Base-by-base conservation (phyloP, 2,888 invertebrate genomes). In the Rhamnusium bicolor region DNA sequence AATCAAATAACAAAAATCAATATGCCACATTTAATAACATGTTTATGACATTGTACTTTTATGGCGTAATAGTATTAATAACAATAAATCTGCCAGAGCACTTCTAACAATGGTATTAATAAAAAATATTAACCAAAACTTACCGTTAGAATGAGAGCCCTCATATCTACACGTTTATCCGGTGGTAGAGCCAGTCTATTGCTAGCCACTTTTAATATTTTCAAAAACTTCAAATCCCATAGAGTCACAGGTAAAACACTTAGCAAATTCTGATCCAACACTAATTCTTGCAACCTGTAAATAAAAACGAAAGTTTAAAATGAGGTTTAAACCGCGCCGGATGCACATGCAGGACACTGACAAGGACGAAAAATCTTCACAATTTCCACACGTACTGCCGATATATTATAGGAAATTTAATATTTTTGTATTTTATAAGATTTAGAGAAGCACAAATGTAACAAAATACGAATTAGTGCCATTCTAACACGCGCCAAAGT, bases 241-340 rank as follows among this genome's bases (percentile, higher is more conserved):
- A 92, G 88, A 79, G 91, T 89, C 76, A 91, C 89, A 32, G 92
- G 91, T 80, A 94, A 84, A 60, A 92, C 91, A 81, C 90, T 90
- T 79, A 94, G 88, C 85, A 91, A 92, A 91, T 94, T 94, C 87
- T 93, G 91, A 88, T 93, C 93, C 81, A 94, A 89, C 79, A 92
- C 90, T 75, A 95, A 88, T 87, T 94, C 94, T 85, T 92, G 92
- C 85, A 94, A 89, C 85, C 94, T 94, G 89, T 51, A 90, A 90
- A 71, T 58, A 75, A 84, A 84, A 84, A 80, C 81, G 84, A 84
- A 83, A 83, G 82, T 81, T 80, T 63, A 70, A 81, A 81, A 70
- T 61, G 69, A 63, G 67, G 61, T 53, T 73, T 69, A 72, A 73
- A 76, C 76, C 77, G 71, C 73, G 73, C 74, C 85, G 87, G 87